Evolutionary conservation across 1,140 invertebrate genomes (phyloP), one percentile per base, ranked within the genome.

Genomic region (Heliconius melpomene): DNA sequence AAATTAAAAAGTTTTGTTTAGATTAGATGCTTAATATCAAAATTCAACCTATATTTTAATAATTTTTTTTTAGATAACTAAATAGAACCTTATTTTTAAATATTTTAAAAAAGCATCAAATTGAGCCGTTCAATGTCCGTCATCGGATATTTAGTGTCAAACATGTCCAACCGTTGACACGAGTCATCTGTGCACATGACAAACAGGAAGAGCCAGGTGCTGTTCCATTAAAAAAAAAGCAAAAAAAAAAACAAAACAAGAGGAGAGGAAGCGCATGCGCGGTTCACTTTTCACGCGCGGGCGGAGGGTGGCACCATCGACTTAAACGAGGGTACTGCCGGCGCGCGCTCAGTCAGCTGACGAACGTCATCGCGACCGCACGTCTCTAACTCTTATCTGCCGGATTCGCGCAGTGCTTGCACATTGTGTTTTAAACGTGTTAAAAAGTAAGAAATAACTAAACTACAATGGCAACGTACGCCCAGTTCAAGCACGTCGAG

Each of bases 401-500:
- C 85, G 83, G 81, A 84, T 71, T 79, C 88, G 89, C 87, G 90
- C 89, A 90, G 88, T 92, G 90, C 79, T 80, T 88, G 84, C 87
- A 87, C 86, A 86, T 85, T 89, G 91, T 91, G 85, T 88, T 87
- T 84, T 87, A 80, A 82, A 80, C 89, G 84, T 84, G 87, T 87
- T 88, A 84, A 82, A 78, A 79, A 81, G 83, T 76, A 82, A 80
- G 77, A 79, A 79, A 79, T 73, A 60, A 23, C 20, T 54, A 81
- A 81, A 50, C 60, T 38, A 88, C 88, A 93, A 96, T 96, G 96
- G 96, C 96, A 87, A 96, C 96, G 84, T 96, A 96, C 90, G 96
- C 96, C 88, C 95, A 96, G 83, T 96, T 96, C 93, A 96, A 96
- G 93, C 96, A 96, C 91, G 95, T 96, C 88, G 96, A 96, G 93